phyloP scores from a whole-genome alignment of 2,888 invertebrate genomes.

The Fissipunctia ypsillon region DNA sequence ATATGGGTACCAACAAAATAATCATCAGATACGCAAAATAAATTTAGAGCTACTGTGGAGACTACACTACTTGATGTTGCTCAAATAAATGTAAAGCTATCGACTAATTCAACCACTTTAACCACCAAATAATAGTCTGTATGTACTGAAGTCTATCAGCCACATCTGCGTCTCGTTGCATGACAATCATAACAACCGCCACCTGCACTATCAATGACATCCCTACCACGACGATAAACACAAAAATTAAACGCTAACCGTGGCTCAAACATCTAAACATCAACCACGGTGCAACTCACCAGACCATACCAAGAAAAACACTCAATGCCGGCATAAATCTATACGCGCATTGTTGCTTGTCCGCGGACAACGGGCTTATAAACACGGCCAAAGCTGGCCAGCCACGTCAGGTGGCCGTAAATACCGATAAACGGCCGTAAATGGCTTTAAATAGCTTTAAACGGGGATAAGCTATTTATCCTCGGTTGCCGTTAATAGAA shows the following conservation, averaged over 20 bases:
- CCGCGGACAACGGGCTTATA: conserved; percentile 76
- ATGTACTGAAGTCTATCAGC: conserved; percentile 30
- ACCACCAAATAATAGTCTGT: conserved; percentile 17
- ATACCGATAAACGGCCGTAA: conserved; percentile 71
- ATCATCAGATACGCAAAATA: background rate
- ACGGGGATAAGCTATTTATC: conserved; percentile 70
- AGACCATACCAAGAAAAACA: conserved; percentile 80
- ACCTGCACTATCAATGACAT: conserved; percentile 36
- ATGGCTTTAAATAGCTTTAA: conserved; percentile 72
- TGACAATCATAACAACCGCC: conserved; percentile 24
- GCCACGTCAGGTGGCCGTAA: conserved; percentile 76
- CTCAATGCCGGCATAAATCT: conserved; percentile 82
- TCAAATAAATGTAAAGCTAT: conserved; percentile 1
- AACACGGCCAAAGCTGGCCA: conserved; percentile 73
- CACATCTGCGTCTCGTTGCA: conserved; percentile 38
- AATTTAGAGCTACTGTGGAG: background rate
- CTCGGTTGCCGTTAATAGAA: conserved; percentile 70
- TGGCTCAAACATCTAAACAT: conserved; percentile 14
- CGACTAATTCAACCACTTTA: conserved; percentile 17
- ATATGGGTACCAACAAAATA: background rate
- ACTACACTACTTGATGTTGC: background rate
- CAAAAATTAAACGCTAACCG: conserved; percentile 48
- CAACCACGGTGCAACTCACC: conserved; percentile 63
- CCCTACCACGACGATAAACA: conserved; percentile 23
- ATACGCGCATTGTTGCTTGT: conserved; percentile 74